Evolutionary conservation across 2,113 vertebrate genomes (phyloP), one percentile per base, ranked within the genome.

Genomic region (Entomyzon cyanotis): DNA sequence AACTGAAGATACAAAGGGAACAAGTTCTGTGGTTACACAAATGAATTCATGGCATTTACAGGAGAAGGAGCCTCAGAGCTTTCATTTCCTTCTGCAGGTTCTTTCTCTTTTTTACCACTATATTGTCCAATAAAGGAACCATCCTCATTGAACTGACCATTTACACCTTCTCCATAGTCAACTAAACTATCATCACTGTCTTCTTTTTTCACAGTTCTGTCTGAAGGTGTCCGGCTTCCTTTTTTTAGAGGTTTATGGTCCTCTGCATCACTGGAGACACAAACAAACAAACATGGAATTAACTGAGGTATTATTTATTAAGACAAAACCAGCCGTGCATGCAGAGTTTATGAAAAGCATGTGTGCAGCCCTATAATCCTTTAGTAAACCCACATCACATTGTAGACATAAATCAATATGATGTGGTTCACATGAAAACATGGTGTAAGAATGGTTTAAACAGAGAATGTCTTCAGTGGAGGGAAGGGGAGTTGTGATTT

Each of bases 41-140:
- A 99, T 28, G 99, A 99, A 98, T 99, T 99, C 98, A 99, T 99
- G 97, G 99, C 98, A 55, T 99, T 99, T 95, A 99, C 98, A 18
- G 99, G 99, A 96, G 99, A 99, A 35, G 99, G 99, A 89, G 99
- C 99, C 97, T 99, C 99, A 27, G 99, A 99, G 97, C 99, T 99
- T 97, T 99, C 99, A 21, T 98, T 99, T 94, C 99, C 99, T 98
- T 99, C 99, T 8, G 98, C 98, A 15, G 98, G 98, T 95, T 99
- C 99, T 97, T 99, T 99, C 97, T 99, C 98, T 95, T 99, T 99
- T 98, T 99, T 99, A 71, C 99, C 99, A 83, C 99, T 99, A 94
- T 99, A 99, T 93, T 99, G 99, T 96, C 99, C 99, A 91, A 99
- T 99, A 98, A 99, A 99, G 41, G 99, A 99, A 95, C 99, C 99